phyloP scores from a whole-genome alignment of 2,113 vertebrate genomes.

The Antennarius striatus region DNA sequence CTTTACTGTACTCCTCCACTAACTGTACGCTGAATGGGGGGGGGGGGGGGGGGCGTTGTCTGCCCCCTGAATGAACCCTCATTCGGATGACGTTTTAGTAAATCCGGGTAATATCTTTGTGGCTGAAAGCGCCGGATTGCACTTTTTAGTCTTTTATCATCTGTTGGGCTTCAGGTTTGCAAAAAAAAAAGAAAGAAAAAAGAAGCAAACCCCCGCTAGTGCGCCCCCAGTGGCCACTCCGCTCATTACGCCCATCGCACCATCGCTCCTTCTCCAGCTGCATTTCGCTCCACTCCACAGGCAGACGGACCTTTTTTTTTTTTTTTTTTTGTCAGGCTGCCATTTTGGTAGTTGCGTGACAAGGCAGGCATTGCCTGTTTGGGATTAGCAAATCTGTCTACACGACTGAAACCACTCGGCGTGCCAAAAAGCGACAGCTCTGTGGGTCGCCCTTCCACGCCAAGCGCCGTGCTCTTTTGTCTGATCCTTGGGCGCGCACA shows the following conservation, averaged over 20 bases:
- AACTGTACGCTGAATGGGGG: conserved; percentile 2
- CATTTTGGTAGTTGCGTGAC: conserved; percentile 64
- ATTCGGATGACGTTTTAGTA: conserved; percentile 21
- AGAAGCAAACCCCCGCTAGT: conserved; percentile 54
- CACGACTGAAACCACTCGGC: conserved; percentile 48
- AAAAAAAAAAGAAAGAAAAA: too few species aligned
- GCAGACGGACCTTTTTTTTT: conserved; percentile 38
- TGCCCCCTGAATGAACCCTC: conserved; percentile 61
- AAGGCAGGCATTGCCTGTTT: conserved; percentile 41
- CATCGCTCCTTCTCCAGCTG: conserved; percentile 51
- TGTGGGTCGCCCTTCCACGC: conserved; percentile 42
- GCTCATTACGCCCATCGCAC: conserved; percentile 43
- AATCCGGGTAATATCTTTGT: conserved; percentile 45
- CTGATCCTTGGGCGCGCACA: conserved; percentile 55
- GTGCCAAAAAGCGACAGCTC: conserved; percentile 59
- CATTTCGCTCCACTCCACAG: conserved; percentile 26
- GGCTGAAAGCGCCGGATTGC: conserved; percentile 25
- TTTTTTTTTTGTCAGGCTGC: neutral
- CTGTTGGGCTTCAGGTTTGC: conserved; percentile 46
- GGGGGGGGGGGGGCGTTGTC: neutral
- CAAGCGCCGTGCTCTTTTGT: conserved; percentile 57
- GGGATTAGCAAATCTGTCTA: conserved; percentile 60
- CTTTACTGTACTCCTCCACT: conserved; percentile 42
- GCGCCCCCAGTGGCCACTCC: conserved; percentile 1
- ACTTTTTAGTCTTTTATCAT: conserved; percentile 56